These are phyloP conservation scores for Deroptyus accipitrinus DNA, from an alignment of 2,113 vertebrate genomes.

Conservation along the genomic window DNA sequence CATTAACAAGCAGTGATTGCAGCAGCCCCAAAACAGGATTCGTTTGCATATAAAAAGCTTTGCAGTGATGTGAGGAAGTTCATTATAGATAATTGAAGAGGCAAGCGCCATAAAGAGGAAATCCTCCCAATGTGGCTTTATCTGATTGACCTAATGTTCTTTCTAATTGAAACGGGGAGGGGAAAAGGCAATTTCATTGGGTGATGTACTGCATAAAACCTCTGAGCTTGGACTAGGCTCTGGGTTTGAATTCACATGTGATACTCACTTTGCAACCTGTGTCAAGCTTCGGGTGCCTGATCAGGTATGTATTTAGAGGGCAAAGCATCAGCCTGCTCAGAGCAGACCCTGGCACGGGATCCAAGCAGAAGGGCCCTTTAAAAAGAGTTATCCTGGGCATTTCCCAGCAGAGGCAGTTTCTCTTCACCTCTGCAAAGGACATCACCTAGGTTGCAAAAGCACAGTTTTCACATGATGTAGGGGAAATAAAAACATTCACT, in stretches of 20 bases:
- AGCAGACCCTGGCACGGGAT: neutral
- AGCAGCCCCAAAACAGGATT: conserved; percentile 79
- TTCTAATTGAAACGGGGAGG: conserved; percentile 77
- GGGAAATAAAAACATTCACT: neutral
- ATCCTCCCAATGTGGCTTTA: conserved; percentile 70
- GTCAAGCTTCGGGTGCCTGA: neutral
- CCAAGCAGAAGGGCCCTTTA: neutral
- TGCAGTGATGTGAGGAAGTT: conserved; percentile 83
- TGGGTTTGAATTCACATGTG: neutral
- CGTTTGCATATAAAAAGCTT: conserved; percentile 85
- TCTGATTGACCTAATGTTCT: conserved; percentile 76
- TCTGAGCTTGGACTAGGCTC: neutral
- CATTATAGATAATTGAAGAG: conserved; percentile 95
- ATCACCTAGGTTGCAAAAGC: neutral
- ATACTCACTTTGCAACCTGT: neutral
- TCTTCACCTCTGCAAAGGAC: neutral
- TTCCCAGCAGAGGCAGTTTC: neutral
- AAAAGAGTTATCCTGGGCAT: neutral
- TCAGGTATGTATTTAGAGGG: neutral
- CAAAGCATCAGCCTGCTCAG: neutral
- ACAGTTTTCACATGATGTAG: neutral
- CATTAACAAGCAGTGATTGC: conserved; percentile 85
- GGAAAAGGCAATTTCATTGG: conserved; percentile 65
- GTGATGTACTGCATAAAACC: conserved; percentile 44
- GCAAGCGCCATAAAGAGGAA: conserved; percentile 75